phyloP scores from a whole-genome alignment of 2,113 vertebrate species.

The Barbus barbus region DNA sequence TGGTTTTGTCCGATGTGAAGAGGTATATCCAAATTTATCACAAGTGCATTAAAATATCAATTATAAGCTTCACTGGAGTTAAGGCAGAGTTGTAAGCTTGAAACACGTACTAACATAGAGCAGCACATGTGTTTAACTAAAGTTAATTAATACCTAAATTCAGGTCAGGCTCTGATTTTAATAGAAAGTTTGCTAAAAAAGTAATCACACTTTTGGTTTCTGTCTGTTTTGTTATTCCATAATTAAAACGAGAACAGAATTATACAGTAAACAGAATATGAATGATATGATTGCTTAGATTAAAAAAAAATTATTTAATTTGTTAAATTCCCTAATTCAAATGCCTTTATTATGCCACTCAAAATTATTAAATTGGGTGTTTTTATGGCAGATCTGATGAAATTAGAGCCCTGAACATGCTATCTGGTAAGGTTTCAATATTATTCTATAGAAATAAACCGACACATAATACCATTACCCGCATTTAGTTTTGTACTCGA shows the following conservation, averaged over 20 bases:
- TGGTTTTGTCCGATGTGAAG: constrained; percentile 41
- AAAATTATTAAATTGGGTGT: not conserved
- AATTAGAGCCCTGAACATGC: not conserved
- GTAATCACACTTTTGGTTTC: no score
- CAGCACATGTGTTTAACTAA: not conserved
- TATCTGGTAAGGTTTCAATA: constrained; percentile 28
- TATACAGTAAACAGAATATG: no score
- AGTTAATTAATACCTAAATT: not conserved
- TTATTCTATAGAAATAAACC: not conserved
- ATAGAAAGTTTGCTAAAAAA: no score
- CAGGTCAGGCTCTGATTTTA: not conserved
- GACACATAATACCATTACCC: not conserved
- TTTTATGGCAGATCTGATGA: constrained; percentile 40
- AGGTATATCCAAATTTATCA: constrained; percentile 36
- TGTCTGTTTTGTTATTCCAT: no score
- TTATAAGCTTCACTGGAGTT: not conserved
- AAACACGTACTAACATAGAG: not conserved
- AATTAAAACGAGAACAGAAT: no score
- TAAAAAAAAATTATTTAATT: not conserved
- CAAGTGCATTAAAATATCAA: not conserved
- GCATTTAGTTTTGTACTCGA: not conserved
- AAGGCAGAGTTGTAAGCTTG: not conserved
- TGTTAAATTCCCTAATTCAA: not conserved
- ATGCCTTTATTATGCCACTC: not conserved
- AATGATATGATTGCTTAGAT: no score